Base-by-base conservation (phyloP, 2,888 invertebrate genomes). In the Pachymerium ferrugineum region DNA sequence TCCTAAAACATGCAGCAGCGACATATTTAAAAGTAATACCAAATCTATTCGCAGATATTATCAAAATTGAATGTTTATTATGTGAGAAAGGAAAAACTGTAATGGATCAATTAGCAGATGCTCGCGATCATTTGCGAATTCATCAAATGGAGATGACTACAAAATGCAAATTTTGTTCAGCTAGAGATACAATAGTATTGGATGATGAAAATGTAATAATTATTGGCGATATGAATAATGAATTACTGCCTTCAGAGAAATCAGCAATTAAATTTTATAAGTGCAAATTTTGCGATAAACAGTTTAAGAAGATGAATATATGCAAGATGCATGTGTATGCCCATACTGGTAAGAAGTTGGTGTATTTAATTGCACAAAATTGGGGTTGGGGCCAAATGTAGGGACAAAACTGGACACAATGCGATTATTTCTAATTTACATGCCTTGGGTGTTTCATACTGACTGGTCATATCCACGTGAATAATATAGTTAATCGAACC, bases 301-400 rank as follows among this genome's bases (percentile, higher is more conserved):
- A 70, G 19, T 70, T 33, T 14, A 30, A 14, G 31, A 70, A 31
- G 12, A 10, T 10, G 14, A 33, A 16, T 19, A 22, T 33, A 19
- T 70, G 35, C 10, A 70, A 33, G 14, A 5, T 70, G 33, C 35
- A 33, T 33, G 35, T 70, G 12, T 33, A 16, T 33, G 16, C 31
- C 5, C 70, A 70, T 70, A n/a, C n/a, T 31, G 70, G 70, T 70
- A 70, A 29, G 8, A 35, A 35, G n/a, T n/a, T n/a, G n/a, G n/a
- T n/a, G n/a, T n/a, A n/a, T n/a, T n/a, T n/a, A n/a, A n/a, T n/a
- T n/a, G n/a, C n/a, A n/a, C n/a, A n/a, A n/a, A n/a, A n/a, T n/a
- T n/a, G n/a, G n/a, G n/a, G n/a, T n/a, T n/a, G n/a, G n/a, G n/a
- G n/a, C n/a, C n/a, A n/a, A n/a, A n/a, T n/a, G n/a, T n/a, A n/a